These are phyloP conservation scores for Pseudomyrmex gracilis DNA, from an alignment of 1,140 invertebrate genomes.

Conservation along the genomic window DNA sequence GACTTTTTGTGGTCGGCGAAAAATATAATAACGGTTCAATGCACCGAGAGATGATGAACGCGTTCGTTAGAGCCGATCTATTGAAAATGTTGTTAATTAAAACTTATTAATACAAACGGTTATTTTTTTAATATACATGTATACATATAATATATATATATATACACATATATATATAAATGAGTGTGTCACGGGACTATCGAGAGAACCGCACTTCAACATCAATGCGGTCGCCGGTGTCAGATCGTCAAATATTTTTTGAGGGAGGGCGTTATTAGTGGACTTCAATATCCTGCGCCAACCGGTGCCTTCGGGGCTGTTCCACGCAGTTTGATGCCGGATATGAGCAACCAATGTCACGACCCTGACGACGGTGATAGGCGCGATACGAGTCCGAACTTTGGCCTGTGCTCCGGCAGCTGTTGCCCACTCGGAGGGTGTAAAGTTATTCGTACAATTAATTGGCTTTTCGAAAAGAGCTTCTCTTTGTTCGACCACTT, in stretches of 20 bases:
- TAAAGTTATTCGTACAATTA: conserved; percentile 63
- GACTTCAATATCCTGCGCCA: conserved; percentile 73
- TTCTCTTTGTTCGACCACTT: background rate
- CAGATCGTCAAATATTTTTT: conserved; percentile 56
- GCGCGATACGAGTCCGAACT: conserved; percentile 59
- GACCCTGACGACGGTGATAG: conserved; percentile 63
- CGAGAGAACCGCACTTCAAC: conserved; percentile 3
- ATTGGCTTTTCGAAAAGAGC: conserved; percentile 24
- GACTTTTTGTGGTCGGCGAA: conserved; percentile 16
- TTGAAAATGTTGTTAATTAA: conserved; percentile 48
- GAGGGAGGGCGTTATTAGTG: conserved; percentile 67
- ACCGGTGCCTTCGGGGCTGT: conserved; percentile 63
- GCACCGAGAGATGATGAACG: background rate
- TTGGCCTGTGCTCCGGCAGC: conserved; percentile 56
- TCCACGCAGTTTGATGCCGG: conserved; percentile 67
- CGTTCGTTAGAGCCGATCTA: conserved; percentile 38
- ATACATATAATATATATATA: too few species aligned
- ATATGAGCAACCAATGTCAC: conserved; percentile 72
- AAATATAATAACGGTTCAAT: conserved; percentile 12
- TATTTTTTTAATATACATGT: background rate
- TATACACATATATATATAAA: background rate
- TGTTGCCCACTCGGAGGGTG: conserved; percentile 43
- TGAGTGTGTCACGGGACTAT: background rate
- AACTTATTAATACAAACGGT: conserved; percentile 33
- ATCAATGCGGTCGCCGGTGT: background rate